These are phyloP conservation scores for Pangasius larnaudii DNA, from an alignment of 2,797 vertebrate species.

Conservation along the genomic window DNA sequence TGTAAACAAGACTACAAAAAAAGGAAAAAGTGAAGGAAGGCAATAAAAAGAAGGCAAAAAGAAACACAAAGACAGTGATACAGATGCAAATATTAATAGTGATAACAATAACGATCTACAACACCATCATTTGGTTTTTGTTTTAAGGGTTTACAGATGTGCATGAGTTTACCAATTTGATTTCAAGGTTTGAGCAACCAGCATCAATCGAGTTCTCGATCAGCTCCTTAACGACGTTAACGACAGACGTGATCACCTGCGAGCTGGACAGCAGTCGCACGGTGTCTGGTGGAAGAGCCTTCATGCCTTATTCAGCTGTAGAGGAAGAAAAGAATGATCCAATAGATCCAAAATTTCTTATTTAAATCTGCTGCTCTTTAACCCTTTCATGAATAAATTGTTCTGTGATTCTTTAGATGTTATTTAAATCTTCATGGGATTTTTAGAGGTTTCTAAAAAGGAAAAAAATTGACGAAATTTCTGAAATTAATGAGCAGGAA, in stretches of 20 bases:
- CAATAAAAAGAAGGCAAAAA: background rate
- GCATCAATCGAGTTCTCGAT: slow-evolving; percentile 94
- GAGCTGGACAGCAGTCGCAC: slow-evolving; percentile 88
- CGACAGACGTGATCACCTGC: slow-evolving; percentile 90
- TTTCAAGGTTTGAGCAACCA: slow-evolving; percentile 81
- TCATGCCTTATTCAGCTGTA: slow-evolving; percentile 75
- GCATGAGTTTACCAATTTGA: slow-evolving; percentile 83
- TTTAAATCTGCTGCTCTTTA: background rate
- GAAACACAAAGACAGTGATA: background rate
- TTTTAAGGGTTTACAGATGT: background rate
- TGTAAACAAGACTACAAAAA: background rate
- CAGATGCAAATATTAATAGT: background rate
- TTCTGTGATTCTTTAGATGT: background rate
- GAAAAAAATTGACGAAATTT: background rate
- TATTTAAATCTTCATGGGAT: background rate
- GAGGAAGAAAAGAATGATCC: background rate
- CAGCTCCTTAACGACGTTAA: slow-evolving; percentile 93
- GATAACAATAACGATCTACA: background rate
- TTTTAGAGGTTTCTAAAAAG: background rate
- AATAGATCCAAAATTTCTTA: background rate
- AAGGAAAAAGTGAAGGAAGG: background rate
- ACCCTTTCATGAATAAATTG: background rate
- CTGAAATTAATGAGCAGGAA: background rate
- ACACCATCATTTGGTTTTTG: background rate
- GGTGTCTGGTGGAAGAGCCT: slow-evolving; percentile 85